Evolutionary conservation across 2,113 vertebrate species (phyloP).

Genomic region (Mungos mungo): DNA sequence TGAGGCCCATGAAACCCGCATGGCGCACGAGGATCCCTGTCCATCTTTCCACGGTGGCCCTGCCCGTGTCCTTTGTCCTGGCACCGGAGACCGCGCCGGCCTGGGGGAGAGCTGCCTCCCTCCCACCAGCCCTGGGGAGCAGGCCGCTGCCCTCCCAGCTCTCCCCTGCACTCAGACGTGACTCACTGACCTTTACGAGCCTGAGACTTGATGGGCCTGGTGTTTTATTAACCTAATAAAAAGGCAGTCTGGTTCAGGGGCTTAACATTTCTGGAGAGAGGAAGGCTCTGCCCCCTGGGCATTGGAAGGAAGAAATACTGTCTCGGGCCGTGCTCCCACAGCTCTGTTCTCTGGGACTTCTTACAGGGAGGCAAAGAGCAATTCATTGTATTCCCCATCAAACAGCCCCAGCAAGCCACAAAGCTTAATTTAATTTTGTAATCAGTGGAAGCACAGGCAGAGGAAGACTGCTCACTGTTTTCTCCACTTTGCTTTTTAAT

Average conservation of each 20-base stretch:
- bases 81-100: background rate
- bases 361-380: slow-evolving; percentile 50
- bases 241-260: slow-evolving; percentile 71
- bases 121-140: background rate
- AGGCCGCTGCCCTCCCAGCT: background rate
- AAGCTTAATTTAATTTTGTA: slow-evolving; percentile 83
- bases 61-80: background rate
- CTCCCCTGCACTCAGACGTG: slow-evolving; percentile 64
- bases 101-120: background rate
- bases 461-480: slow-evolving; percentile 78
- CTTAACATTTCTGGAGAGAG: slow-evolving; percentile 78
- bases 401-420: slow-evolving; percentile 69
- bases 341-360: slow-evolving; percentile 57
- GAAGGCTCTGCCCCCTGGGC: slow-evolving; percentile 62
- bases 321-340: slow-evolving; percentile 56
- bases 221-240: slow-evolving; percentile 85
- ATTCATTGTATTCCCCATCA: slow-evolving; percentile 76
- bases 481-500: slow-evolving; percentile 80
- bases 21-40: background rate
- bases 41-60: background rate
- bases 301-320: slow-evolving; percentile 72
- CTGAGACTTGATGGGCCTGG: slow-evolving; percentile 77
- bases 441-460: slow-evolving; percentile 76
- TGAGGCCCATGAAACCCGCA: background rate
- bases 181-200: slow-evolving; percentile 81